A percentile compares a stretch with the other conserved stretches of the same genome.
Conservation (phyloP, 2,113 vertebrate species). For the Salvelinus fontinalis region DNA sequence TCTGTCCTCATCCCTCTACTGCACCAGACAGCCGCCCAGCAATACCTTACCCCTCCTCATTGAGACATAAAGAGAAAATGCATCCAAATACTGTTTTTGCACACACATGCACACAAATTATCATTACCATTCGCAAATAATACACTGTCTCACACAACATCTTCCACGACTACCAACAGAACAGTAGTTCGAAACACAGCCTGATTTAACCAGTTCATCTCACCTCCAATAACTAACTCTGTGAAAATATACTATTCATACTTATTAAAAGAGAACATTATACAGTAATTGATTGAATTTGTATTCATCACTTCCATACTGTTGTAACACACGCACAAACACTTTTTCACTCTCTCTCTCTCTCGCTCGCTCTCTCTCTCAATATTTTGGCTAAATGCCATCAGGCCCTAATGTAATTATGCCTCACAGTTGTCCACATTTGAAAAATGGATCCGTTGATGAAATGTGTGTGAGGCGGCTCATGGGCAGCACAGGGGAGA, state of each 20-base stretch:
- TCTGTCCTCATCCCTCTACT: constrained; percentile 37
- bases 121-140: neutral
- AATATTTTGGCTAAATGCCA: constrained; percentile 86
- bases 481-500: constrained; percentile 85
- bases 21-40: constrained; percentile 17
- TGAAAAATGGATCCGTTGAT: constrained; percentile 99
- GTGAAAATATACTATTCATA: neutral
- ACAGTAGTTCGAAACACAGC: neutral
- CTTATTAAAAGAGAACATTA: neutral
- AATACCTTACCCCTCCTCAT: neutral
- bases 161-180: neutral
- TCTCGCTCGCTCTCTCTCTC: constrained; percentile 20
- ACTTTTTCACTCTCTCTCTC: constrained; percentile 14
- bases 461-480: constrained; percentile 92
- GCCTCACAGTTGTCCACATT: constrained; percentile 98
- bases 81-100: neutral
- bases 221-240: neutral
- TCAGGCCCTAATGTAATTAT: constrained; percentile 96
- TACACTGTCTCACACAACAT: neutral
- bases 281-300: neutral
- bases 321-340: constrained; percentile 27
- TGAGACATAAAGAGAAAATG: neutral
- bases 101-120: constrained; percentile 11
- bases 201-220: neutral
- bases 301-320: neutral